Evolutionary conservation across 2,888 invertebrate genomes (phyloP).

Genomic region (Hemistola chrysoprasaria): DNA sequence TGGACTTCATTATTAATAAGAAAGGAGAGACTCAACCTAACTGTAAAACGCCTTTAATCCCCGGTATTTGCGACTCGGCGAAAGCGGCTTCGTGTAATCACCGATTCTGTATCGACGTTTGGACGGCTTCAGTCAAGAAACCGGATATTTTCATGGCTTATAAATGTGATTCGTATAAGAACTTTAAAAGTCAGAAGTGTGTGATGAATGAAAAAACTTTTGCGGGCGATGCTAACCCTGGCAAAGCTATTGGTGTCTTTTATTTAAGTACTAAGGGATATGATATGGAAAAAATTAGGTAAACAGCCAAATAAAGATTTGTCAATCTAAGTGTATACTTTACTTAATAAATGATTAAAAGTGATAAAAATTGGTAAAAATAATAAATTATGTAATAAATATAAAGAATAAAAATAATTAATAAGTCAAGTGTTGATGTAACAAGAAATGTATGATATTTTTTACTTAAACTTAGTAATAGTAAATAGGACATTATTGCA

Average conservation of each 20-base stretch:
- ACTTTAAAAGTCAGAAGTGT: slow-evolving; percentile 38
- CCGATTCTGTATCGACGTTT: slow-evolving; percentile 49
- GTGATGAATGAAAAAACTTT: slow-evolving; percentile 37
- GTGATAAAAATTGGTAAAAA: no score
- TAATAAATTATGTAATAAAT: no score
- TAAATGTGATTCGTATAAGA: slow-evolving; percentile 42
- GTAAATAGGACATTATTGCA: no score
- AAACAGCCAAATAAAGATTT: no score
- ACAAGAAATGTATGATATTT: no score
- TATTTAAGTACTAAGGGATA: slow-evolving; percentile 46
- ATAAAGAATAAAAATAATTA: no score
- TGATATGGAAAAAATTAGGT: slow-evolving; percentile 13
- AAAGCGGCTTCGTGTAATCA: slow-evolving; percentile 58
- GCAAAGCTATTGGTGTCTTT: slow-evolving; percentile 49
- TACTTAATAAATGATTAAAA: no score
- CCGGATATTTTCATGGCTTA: slow-evolving; percentile 46
- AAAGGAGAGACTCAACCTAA: slow-evolving; percentile 76
- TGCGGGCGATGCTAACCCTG: slow-evolving; percentile 56
- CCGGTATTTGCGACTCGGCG: slow-evolving; percentile 49
- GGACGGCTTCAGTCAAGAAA: slow-evolving; percentile 47
- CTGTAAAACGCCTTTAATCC: slow-evolving; percentile 55
- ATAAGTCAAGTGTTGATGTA: no score
- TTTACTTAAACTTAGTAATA: no score
- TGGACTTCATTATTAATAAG: slow-evolving; percentile 74
- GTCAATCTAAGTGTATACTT: no score